Conservation (phyloP, 2,888 invertebrate species). For the Atrina japonica region DNA sequence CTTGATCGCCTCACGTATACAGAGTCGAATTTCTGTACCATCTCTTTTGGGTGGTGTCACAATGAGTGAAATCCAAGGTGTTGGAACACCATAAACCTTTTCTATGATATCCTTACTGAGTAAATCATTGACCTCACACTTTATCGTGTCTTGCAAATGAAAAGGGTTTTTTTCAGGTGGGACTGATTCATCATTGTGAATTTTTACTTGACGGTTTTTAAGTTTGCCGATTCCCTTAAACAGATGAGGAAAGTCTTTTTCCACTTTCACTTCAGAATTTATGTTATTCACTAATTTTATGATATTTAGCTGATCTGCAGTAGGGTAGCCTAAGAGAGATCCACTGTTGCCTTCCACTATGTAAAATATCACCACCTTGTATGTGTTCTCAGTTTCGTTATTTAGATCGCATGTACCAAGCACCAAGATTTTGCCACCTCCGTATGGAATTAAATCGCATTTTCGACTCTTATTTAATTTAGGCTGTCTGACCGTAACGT, state of each 20-base stretch:
- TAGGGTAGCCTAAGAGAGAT: constrained; percentile 21
- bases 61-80: constrained; percentile 56
- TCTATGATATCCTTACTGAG: constrained; percentile 53
- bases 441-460: constrained; percentile 14
- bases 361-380: constrained; percentile 16
- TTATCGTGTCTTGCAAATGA: constrained; percentile 43
- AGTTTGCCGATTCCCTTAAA: constrained; percentile 26
- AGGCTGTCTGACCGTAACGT: constrained; percentile 14
- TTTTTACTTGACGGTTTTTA: too few species aligned
- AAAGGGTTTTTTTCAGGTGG: constrained; percentile 31
- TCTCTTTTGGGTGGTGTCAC: constrained; percentile 46
- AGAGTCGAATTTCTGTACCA: constrained; percentile 48
- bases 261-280: neutral
- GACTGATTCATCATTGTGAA: constrained; percentile 40
- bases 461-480: neutral
- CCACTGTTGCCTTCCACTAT: constrained; percentile 20
- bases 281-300: constrained; percentile 8
- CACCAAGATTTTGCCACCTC: constrained; percentile 5
- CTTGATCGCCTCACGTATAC: constrained; percentile 48
- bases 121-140: constrained; percentile 44
- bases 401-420: constrained; percentile 27
- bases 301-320: constrained; percentile 20
- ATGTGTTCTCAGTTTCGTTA: constrained; percentile 23
- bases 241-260: constrained; percentile 26
- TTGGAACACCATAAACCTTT: constrained; percentile 50